Conservation (phyloP, 1,140 invertebrate species). For the Hyphantria cunea region DNA sequence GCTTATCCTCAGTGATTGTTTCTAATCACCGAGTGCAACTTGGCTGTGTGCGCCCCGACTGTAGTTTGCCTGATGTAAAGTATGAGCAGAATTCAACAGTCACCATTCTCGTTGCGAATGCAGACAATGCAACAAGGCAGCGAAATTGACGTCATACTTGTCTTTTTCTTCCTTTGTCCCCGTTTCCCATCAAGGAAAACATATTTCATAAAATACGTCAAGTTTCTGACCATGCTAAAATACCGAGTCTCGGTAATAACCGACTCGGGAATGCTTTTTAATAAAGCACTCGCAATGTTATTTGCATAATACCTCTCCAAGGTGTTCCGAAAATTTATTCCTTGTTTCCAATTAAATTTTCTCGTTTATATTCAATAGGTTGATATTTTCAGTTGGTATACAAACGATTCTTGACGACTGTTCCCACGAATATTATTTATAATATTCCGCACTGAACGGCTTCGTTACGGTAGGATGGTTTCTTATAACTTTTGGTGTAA, state of each 20-base stretch:
- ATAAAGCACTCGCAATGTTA: slow-evolving; percentile 19
- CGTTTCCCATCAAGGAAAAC: background rate
- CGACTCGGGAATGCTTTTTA: slow-evolving; percentile 8
- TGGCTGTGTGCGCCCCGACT: too few relatives aligned
- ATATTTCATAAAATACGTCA: background rate
- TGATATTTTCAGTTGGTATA: slow-evolving; percentile 4
- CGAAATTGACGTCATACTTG: too few relatives aligned
- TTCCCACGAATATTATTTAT: background rate
- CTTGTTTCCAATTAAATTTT: slow-evolving; percentile 25
- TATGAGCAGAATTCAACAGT: too few relatives aligned
- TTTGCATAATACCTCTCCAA: slow-evolving; percentile 23
- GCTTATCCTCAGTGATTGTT: too few relatives aligned
- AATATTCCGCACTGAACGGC: background rate
- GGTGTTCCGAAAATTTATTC: slow-evolving; percentile 16
- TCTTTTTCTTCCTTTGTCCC: too few relatives aligned
- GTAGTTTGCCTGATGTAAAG: too few relatives aligned
- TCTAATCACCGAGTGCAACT: too few relatives aligned
- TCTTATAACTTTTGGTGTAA: background rate
- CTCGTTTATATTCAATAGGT: slow-evolving; percentile 33
- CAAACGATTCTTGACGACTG: background rate
- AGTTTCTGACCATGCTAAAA: background rate
- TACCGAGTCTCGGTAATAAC: slow-evolving; percentile 10
- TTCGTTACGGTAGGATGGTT: background rate
- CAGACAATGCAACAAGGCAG: too few relatives aligned
- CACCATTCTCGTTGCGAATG: too few relatives aligned